These are phyloP conservation scores for Heteronetta atricapilla DNA, from an alignment of 2,113 vertebrate genomes.

Conservation along the genomic window DNA sequence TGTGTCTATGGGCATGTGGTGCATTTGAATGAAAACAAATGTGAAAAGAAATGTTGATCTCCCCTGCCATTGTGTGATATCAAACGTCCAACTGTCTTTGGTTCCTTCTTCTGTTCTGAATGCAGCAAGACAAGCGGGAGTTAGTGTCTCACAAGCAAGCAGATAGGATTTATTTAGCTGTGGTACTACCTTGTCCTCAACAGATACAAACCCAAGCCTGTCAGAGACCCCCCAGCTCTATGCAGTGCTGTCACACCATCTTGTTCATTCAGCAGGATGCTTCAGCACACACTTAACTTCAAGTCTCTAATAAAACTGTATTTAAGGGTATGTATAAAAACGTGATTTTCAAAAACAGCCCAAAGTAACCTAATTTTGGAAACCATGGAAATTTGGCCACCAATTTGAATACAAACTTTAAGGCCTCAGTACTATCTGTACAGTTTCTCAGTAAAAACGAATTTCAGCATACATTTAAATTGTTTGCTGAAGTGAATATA, in stretches of 20 bases:
- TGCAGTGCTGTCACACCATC: neutral
- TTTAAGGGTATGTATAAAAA: neutral
- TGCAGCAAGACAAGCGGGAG: neutral
- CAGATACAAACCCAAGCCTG: neutral
- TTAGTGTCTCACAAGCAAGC: neutral
- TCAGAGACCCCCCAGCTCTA: neutral
- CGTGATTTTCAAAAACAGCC: neutral
- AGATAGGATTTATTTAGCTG: neutral
- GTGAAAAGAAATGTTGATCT: neutral
- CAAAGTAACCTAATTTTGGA: neutral
- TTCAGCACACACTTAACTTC: neutral
- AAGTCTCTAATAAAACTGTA: neutral
- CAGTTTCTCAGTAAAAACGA: neutral
- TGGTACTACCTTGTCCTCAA: neutral
- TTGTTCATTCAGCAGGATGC: neutral
- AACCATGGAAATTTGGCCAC: neutral
- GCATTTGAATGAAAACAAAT: neutral
- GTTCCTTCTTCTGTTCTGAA: neutral
- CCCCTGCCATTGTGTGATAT: neutral
- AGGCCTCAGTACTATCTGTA: neutral
- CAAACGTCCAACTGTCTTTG: neutral
- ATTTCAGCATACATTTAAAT: neutral
- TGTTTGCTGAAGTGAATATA: neutral
- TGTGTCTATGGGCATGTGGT: neutral
- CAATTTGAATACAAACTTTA: neutral